Evolutionary conservation across 2,113 vertebrate species (phyloP).

Genomic region (Pholis gunnellus): DNA sequence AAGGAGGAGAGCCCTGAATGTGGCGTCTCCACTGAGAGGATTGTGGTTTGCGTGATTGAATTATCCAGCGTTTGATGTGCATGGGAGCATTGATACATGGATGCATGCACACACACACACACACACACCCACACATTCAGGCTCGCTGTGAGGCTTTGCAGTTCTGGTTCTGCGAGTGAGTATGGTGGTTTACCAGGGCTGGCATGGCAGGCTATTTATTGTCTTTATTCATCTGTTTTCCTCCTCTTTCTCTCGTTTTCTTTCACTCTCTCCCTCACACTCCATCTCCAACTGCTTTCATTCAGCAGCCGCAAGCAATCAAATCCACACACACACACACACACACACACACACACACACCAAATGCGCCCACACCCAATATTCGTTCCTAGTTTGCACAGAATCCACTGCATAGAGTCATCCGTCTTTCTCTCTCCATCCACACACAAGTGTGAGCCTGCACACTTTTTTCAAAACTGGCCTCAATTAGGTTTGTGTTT

Average conservation of each 20-base stretch:
- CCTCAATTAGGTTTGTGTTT: conserved; percentile 66
- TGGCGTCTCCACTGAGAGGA: conserved; percentile 66
- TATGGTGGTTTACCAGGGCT: conserved; percentile 63
- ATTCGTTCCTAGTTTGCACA: conserved; percentile 46
- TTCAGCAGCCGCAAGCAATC: conserved; percentile 63
- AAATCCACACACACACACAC: conserved; percentile 30
- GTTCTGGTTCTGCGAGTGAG: conserved; percentile 63
- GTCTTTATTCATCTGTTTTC: conserved; percentile 37
- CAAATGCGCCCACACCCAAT: conserved; percentile 53
- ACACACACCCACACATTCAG: conserved; percentile 8
- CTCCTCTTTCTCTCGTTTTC: conserved; percentile 3
- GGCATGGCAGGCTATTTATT: conserved; percentile 53
- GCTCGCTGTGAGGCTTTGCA: conserved; percentile 35
- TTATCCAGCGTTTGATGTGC: conserved; percentile 71
- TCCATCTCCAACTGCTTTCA: conserved; percentile 53
- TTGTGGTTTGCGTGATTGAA: conserved; percentile 75
- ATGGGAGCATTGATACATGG: conserved; percentile 53
- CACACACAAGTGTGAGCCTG: background rate
- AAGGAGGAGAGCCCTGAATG: conserved; percentile 56
- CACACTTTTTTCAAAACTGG: conserved; percentile 45
- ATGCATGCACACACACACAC: conserved; percentile 30
- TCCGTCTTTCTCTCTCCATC: conserved; percentile 18
- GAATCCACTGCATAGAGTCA: conserved; percentile 23
- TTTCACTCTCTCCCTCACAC: conserved; percentile 23
- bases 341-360: conserved; percentile 6